Conservation (phyloP, 2,888 invertebrate genomes). For the Petrolisthes manimaculis region DNA sequence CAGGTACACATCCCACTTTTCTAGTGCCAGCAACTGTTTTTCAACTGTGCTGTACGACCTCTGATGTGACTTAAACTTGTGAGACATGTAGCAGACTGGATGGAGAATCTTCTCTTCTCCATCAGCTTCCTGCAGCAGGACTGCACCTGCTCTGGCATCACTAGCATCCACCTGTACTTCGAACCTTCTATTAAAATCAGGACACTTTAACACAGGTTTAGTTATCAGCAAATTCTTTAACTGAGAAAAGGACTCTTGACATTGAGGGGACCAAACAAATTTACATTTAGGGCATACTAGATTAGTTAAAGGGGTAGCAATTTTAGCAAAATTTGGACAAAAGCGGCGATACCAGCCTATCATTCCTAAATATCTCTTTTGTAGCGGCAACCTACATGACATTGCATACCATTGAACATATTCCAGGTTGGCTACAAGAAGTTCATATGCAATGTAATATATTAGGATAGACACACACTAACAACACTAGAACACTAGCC, state of each 20-base stretch:
- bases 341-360: too few species aligned
- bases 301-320: background rate
- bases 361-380: too few species aligned
- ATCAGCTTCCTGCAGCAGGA: constrained; percentile 12
- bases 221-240: background rate
- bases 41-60: too few species aligned
- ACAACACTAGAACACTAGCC: too few species aligned
- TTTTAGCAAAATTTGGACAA: too few species aligned
- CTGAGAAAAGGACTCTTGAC: background rate
- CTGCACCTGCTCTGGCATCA: background rate
- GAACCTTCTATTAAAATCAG: background rate
- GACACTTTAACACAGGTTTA: constrained; percentile 4
- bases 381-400: too few species aligned
- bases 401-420: too few species aligned
- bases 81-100: background rate
- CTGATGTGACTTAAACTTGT: background rate
- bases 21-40: too few species aligned
- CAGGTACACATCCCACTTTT: too few species aligned
- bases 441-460: too few species aligned
- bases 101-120: background rate
- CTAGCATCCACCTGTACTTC: constrained; percentile 9
- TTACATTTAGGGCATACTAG: background rate
- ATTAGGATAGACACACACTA: too few species aligned
- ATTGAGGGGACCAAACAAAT: background rate
- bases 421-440: too few species aligned